Percentiles rank a stretch among this genome's conserved stretches.
Evolutionary conservation across 2,797 vertebrate genomes (phyloP).

Genomic region (Molothrus aeneus): DNA sequence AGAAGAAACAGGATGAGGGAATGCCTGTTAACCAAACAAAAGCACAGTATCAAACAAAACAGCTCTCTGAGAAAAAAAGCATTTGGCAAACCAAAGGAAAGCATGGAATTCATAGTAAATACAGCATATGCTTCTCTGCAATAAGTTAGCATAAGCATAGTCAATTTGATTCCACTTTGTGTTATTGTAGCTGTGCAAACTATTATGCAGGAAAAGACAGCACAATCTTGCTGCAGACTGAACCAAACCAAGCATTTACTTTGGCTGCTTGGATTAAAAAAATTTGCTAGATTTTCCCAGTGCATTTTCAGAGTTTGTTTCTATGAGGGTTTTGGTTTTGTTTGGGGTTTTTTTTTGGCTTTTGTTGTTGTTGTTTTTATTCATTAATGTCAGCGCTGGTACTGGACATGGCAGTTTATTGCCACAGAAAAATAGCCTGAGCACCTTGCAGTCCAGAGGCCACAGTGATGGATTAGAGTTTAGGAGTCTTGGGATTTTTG

Average conservation of each 20-base stretch:
- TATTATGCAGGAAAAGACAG: neutral
- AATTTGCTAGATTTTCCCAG: neutral
- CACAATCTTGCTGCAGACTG: neutral
- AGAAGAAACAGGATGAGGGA: neutral
- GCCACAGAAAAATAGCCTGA: neutral
- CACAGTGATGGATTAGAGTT: neutral
- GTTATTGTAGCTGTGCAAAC: neutral
- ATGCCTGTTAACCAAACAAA: neutral
- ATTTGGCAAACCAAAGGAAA: neutral
- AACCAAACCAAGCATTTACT: constrained; percentile 16
- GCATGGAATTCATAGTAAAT: neutral
- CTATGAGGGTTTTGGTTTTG: neutral
- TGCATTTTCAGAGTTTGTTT: neutral
- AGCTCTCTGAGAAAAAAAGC: neutral
- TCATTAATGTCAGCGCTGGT: neutral
- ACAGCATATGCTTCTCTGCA: neutral
- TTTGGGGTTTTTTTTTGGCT: neutral
- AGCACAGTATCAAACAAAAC: neutral
- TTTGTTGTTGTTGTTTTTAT: neutral
- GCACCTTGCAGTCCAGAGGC: neutral
- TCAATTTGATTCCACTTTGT: neutral
- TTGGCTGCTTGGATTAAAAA: neutral
- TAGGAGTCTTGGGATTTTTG: neutral
- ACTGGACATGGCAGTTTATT: neutral
- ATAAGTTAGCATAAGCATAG: neutral